phyloP scores from a whole-genome alignment of 2,888 invertebrate genomes.

The Odontothrips loti region DNA sequence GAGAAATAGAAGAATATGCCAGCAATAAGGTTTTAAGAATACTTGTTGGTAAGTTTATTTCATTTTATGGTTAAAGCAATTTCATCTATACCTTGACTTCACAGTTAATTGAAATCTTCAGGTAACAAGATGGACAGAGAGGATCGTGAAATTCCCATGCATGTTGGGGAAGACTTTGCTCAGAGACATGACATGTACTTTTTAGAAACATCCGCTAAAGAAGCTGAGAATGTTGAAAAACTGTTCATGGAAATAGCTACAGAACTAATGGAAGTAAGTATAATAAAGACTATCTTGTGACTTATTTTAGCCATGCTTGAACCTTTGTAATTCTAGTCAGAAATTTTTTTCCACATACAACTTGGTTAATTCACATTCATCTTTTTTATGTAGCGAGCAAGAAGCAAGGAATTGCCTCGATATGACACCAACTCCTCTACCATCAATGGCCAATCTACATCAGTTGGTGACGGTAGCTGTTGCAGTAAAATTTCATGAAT shows the following conservation, averaged over 20 bases:
- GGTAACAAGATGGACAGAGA: constrained; percentile 97
- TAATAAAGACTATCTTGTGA: constrained; percentile 20
- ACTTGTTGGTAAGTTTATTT: constrained; percentile 71
- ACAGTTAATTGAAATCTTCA: constrained; percentile 44
- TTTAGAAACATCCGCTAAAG: constrained; percentile 95
- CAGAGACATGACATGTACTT: constrained; percentile 96
- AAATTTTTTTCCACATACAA: constrained; percentile 30
- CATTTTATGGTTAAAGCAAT: neutral
- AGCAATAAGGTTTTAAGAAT: constrained; percentile 90
- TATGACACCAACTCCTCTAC: constrained; percentile 68
- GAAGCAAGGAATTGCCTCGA: constrained; percentile 74
- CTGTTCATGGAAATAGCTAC: constrained; percentile 96
- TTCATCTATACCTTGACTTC: constrained; percentile 21
- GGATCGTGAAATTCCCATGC: constrained; percentile 90
- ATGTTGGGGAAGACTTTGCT: constrained; percentile 94
- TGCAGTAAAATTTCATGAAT: constrained; percentile 45
- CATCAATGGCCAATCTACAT: constrained; percentile 66
- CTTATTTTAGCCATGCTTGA: no score
- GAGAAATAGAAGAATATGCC: constrained; percentile 97
- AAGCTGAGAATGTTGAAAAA: constrained; percentile 95
- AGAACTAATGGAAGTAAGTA: constrained; percentile 73
- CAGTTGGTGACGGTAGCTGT: constrained; percentile 62
- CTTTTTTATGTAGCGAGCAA: constrained; percentile 65
- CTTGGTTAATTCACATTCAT: neutral
- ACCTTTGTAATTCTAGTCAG: no score